These are phyloP conservation scores for Bombus consobrinus DNA, from an alignment of 1,140 invertebrate species.

Conservation along the genomic window DNA sequence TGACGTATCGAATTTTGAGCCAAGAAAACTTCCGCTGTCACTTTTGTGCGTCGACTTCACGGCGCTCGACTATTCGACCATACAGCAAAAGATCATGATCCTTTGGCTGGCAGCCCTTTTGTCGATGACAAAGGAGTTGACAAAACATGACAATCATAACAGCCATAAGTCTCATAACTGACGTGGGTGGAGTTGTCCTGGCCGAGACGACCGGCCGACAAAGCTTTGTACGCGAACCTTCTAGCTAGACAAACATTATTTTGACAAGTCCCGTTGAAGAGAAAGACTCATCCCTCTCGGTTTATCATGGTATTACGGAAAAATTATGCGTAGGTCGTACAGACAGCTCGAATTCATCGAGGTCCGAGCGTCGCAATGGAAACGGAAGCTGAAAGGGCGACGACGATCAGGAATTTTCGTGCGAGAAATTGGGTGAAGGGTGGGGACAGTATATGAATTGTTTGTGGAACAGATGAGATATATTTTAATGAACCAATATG, in stretches of 20 bases:
- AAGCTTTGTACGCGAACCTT: conserved; percentile 22
- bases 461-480: neutral
- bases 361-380: neutral
- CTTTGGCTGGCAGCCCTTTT: conserved; percentile 82
- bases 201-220: conserved; percentile 52
- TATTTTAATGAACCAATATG: neutral
- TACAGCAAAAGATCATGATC: conserved; percentile 70
- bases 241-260: conserved; percentile 75
- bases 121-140: conserved; percentile 67
- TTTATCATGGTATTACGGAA: conserved; percentile 60
- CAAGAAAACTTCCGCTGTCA: neutral
- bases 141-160: conserved; percentile 80
- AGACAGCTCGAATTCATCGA: neutral
- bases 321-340: conserved; percentile 46
- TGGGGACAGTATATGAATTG: neutral
- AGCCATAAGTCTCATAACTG: conserved; percentile 70
- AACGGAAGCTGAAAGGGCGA: neutral
- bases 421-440: neutral
- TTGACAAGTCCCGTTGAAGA: conserved; percentile 66
- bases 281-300: conserved; percentile 33
- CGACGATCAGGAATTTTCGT: neutral
- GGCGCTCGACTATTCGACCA: neutral
- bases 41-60: neutral
- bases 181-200: conserved; percentile 67
- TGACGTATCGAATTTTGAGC: neutral